These are phyloP conservation scores for Microcebus ravelobensis DNA, from an alignment of 2,113 vertebrate species.

Conservation along the genomic window DNA sequence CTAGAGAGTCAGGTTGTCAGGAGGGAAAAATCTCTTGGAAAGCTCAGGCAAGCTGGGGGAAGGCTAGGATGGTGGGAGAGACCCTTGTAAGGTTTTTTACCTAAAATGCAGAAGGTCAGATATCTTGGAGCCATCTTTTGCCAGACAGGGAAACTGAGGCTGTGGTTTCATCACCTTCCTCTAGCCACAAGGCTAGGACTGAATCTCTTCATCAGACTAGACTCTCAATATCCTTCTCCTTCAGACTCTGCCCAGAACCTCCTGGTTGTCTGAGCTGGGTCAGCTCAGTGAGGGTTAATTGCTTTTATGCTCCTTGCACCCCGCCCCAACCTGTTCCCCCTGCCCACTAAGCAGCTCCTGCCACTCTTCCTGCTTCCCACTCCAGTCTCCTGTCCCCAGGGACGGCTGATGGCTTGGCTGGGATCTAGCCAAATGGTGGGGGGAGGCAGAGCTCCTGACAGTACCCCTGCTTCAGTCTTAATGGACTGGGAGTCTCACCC, in stretches of 20 bases:
- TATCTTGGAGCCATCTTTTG: background rate
- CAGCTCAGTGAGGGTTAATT: constrained; percentile 57
- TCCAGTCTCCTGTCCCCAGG: constrained; percentile 63
- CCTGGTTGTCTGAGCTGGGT: background rate
- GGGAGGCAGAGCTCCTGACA: constrained; percentile 45
- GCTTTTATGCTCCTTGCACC: background rate
- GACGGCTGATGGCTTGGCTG: constrained; percentile 79
- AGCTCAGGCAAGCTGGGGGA: background rate
- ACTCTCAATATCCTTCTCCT: background rate
- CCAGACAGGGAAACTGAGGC: background rate
- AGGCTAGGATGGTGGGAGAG: background rate
- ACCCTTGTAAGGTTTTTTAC: background rate
- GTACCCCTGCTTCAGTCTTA: constrained; percentile 59
- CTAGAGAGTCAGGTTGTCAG: background rate
- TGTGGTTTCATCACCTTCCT: background rate
- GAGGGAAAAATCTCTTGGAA: background rate
- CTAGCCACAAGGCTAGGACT: background rate
- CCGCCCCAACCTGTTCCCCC: background rate
- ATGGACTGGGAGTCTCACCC: constrained; percentile 66
- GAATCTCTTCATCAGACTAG: background rate
- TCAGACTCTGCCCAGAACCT: background rate
- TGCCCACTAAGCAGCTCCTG: constrained; percentile 64
- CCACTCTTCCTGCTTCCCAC: constrained; percentile 75
- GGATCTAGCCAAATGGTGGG: constrained; percentile 75
- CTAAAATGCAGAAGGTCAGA: background rate